phyloP scores from a whole-genome alignment of 2,888 invertebrate genomes.

The Pteria penguin region DNA sequence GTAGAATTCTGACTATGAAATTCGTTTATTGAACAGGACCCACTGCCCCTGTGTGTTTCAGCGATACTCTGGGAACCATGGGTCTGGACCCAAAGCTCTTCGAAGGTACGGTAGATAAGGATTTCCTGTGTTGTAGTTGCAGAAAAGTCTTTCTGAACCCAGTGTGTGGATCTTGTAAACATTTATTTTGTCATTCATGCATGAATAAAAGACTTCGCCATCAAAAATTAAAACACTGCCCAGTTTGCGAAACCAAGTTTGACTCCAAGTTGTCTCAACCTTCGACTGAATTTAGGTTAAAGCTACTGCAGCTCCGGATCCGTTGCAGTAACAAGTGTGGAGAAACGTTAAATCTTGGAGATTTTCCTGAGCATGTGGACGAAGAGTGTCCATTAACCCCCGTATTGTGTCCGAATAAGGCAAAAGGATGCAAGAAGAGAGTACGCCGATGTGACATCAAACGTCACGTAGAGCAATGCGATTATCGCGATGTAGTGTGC shows the following conservation, averaged over 20 bases:
- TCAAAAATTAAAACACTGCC: constrained; percentile 51
- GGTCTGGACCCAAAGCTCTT: constrained; percentile 61
- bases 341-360: constrained; percentile 51
- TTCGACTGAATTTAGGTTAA: constrained; percentile 57
- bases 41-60: neutral
- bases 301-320: constrained; percentile 56
- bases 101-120: constrained; percentile 53
- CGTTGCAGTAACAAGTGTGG: constrained; percentile 66
- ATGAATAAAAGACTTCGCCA: constrained; percentile 46
- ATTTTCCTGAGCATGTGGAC: constrained; percentile 63
- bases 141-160: constrained; percentile 66
- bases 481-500: constrained; percentile 61
- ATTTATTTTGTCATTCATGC: constrained; percentile 66
- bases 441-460: constrained; percentile 57
- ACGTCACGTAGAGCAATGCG: constrained; percentile 64
- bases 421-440: constrained; percentile 59
- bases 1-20: neutral
- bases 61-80: constrained; percentile 39
- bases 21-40: neutral
- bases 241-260: constrained; percentile 48
- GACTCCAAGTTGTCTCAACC: constrained; percentile 42
- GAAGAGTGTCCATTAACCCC: constrained; percentile 64
- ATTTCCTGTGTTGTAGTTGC: constrained; percentile 63
- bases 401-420: constrained; percentile 54
- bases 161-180: constrained; percentile 58